Evolutionary conservation across 2,113 vertebrate genomes (phyloP).

Genomic region (Indicator indicator): DNA sequence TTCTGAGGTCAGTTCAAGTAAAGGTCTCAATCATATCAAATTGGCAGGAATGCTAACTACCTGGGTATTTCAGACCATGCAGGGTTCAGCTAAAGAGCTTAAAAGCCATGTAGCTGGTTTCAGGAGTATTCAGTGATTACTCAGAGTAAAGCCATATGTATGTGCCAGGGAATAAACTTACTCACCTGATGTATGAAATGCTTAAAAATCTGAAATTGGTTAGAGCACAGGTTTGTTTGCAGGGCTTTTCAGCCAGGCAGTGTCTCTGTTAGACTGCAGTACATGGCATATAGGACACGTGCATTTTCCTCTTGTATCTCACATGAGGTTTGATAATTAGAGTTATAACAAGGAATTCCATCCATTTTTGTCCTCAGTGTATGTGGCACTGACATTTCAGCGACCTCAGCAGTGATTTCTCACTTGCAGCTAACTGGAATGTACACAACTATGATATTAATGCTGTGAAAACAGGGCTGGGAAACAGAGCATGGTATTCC

Average conservation of each 20-base stretch:
- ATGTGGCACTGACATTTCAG: conserved; percentile 30
- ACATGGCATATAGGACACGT: accelerated
- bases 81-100: conserved; percentile 1
- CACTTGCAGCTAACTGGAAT: conserved; percentile 44
- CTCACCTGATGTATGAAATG: not conserved
- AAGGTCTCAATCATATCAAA: conserved; percentile 63
- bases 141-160: not conserved
- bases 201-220: not conserved
- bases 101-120: not conserved
- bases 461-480: not conserved
- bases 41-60: conserved; percentile 52
- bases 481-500: not conserved
- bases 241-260: not conserved
- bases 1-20: conserved; percentile 51
- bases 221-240: not conserved
- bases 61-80: not conserved
- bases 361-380: not conserved
- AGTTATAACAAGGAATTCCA: conserved; percentile 11
- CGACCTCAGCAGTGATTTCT: not conserved
- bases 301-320: not conserved
- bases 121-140: not conserved
- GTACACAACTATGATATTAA: conserved; percentile 44
- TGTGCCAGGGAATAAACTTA: not conserved
- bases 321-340: not conserved
- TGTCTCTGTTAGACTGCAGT: not conserved